These are phyloP conservation scores for Blastobasis lacticolella DNA, from an alignment of 2,888 invertebrate genomes.

Conservation along the genomic window DNA sequence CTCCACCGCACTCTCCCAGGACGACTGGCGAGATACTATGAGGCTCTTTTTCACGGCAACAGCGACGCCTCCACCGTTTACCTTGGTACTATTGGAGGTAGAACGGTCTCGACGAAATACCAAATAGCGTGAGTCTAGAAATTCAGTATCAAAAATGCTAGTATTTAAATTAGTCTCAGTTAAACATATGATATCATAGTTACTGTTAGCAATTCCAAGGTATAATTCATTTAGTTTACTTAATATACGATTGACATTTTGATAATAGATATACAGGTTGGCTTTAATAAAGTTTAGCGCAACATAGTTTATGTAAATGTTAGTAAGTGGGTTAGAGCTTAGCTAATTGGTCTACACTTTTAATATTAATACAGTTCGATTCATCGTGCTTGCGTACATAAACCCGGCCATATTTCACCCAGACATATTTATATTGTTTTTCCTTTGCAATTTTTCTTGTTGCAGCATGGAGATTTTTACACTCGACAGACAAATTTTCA, in stretches of 20 bases:
- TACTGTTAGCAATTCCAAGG: not conserved
- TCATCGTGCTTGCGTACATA: conserved; percentile 4
- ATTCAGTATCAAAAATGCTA: conserved; percentile 3
- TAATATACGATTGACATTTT: conserved; percentile 7
- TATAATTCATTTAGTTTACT: conserved; percentile 3
- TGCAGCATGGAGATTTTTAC: conserved; percentile 3
- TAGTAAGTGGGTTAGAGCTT: not conserved
- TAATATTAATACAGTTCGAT: not conserved
- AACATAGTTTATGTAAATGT: not conserved
- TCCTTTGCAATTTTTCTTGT: conserved; percentile 1
- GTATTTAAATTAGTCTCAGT: conserved; percentile 5
- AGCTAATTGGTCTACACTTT: not conserved
- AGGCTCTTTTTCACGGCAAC: conserved; percentile 10
- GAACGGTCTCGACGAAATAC: conserved; percentile 1
- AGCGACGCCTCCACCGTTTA: conserved; percentile 10
- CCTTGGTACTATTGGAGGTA: not conserved
- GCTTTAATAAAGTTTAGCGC: not conserved
- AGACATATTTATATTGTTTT: conserved; percentile 3
- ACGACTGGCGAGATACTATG: conserved; percentile 6
- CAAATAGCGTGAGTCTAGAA: conserved; percentile 2
- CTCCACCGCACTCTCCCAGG: conserved; percentile 12
- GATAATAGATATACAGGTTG: not conserved
- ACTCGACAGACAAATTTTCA: conserved; percentile 11
- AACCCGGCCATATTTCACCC: conserved; percentile 4
- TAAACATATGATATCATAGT: conserved; percentile 5